Percentiles rank a stretch among this genome's conserved stretches.
Evolutionary conservation across 2,888 invertebrate species (phyloP).

Genomic region (Alentia gelatinosa): DNA sequence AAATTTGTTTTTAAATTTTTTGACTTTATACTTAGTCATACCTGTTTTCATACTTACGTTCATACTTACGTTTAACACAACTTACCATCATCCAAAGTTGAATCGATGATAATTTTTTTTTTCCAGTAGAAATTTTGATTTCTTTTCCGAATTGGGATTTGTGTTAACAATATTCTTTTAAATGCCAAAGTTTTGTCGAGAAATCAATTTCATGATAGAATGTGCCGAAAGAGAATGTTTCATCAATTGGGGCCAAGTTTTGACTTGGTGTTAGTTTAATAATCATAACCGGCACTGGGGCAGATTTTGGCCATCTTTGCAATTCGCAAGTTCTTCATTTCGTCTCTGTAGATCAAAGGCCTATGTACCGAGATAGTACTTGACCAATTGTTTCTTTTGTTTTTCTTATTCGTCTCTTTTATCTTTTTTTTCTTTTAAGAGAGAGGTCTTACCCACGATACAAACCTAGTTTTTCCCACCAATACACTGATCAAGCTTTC

Average conservation of each 20-base stretch:
- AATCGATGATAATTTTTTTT: conserved; percentile 36
- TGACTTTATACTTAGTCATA: background rate
- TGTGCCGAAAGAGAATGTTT: background rate
- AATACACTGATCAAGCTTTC: conserved; percentile 57
- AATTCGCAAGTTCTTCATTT: background rate
- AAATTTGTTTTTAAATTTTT: background rate
- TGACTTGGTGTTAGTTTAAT: background rate
- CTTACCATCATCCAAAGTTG: conserved; percentile 50
- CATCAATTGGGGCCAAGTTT: background rate
- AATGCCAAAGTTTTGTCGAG: background rate
- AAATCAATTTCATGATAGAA: background rate
- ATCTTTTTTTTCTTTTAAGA: conserved; percentile 23
- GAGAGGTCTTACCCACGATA: conserved; percentile 81
- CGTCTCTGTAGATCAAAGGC: too few species aligned
- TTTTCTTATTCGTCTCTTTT: background rate
- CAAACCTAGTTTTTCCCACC: conserved; percentile 85
- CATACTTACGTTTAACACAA: conserved; percentile 52
- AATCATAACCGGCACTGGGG: too few species aligned
- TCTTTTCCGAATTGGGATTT: background rate
- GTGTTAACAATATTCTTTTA: background rate
- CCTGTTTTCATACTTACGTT: conserved; percentile 22
- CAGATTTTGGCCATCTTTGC: too few species aligned
- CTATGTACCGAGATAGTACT: too few species aligned
- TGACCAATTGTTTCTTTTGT: background rate
- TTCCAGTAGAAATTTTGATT: background rate